Base-by-base conservation (phyloP, 2,888 invertebrate genomes). In the Agrochola circellaris region DNA sequence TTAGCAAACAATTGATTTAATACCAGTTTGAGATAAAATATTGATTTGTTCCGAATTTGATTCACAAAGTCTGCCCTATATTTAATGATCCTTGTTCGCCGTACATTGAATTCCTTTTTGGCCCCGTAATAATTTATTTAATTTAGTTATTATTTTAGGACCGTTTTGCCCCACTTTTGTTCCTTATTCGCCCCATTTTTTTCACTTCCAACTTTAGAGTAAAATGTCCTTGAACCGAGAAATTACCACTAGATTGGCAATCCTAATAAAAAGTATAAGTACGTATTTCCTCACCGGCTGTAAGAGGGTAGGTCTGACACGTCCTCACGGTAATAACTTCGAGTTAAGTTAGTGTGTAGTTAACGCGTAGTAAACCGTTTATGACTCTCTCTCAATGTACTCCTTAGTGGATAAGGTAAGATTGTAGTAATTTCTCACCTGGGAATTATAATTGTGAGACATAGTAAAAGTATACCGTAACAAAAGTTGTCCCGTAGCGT, bases 321-420 rank as follows among this genome's bases (percentile, higher is more conserved):
- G n/a, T 51, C 65, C 60, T 68, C n/a, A 45, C 26, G 26, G 70
- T 73, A 73, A 70, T 85, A 85, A 76, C 77, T 70, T 26, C 30
- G 42, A 60, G 66, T 58, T 65, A 75, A 73, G 56, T 75, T 70
- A 82, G 71, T 62, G 42, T 34, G 64, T 71, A 70, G 74, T 83
- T 82, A 83, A 65, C 79, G 23, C 67, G 67, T 68, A 73, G 62
- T 83, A 86, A 84, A 77, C 42, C 70, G 73, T 85, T 85, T 84
- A 86, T 58, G 75, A 73, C 75, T 48, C 62, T 48, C 62, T 54
- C 64, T 23, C 45, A 67, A 82, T 61, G 51, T 54, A 30, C 64
- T 68, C 45, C 48, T 60, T 62, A 45, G 67, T 64, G 45, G 30
- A 26, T 2, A 17, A 76, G 66, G 75, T 68, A 70, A 66, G 68